These are phyloP conservation scores for Columba guinea DNA, from an alignment of 2,797 vertebrate species.

Conservation along the genomic window DNA sequence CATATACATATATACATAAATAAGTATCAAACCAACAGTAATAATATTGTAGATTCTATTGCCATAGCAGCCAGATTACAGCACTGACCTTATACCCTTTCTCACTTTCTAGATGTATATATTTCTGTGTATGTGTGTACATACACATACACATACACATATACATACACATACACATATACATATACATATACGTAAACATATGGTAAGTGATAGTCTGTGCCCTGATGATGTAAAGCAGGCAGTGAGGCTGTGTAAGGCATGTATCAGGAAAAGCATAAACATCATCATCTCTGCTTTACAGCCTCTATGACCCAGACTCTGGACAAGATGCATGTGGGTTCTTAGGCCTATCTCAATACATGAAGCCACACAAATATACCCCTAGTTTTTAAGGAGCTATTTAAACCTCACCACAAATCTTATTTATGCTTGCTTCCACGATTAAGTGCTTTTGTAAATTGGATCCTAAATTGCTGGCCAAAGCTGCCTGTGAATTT, in stretches of 20 bases:
- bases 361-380: neutral
- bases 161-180: neutral
- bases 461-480: neutral
- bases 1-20: neutral
- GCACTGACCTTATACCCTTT: neutral
- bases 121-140: neutral
- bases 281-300: neutral
- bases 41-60: neutral
- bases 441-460: neutral
- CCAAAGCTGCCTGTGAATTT: neutral
- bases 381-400: neutral
- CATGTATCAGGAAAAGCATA: neutral
- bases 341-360: neutral
- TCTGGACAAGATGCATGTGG: neutral
- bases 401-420: neutral
- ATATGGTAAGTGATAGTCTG: neutral
- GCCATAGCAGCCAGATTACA: neutral
- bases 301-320: neutral
- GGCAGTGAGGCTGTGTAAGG: neutral
- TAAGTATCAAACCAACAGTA: neutral
- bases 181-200: neutral
- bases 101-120: neutral
- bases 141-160: neutral
- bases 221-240: neutral
- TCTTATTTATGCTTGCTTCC: neutral